phyloP scores from a whole-genome alignment of 2,113 vertebrate species.

The Atrichornis clamosus region DNA sequence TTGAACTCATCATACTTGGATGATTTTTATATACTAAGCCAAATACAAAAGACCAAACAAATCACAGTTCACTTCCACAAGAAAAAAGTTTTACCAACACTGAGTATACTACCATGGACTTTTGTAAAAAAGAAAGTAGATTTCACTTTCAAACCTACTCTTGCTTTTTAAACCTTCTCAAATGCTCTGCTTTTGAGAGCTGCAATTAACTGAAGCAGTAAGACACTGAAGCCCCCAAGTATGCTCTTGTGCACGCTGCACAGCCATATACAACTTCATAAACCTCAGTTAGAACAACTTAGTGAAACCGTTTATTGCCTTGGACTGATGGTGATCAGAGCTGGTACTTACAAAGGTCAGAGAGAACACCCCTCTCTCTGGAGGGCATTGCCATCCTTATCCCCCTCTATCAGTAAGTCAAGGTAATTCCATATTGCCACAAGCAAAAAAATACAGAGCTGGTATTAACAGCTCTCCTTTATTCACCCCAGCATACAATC shows the following conservation, averaged over 20 bases:
- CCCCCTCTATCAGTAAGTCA: background rate
- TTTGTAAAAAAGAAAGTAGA: background rate
- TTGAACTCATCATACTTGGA: background rate
- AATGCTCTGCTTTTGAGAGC: background rate
- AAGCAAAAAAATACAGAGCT: background rate
- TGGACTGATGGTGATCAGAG: background rate
- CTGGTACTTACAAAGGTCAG: rapidly evolving
- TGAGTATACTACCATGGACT: background rate
- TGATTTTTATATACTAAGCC: background rate
- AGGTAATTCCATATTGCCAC: background rate
- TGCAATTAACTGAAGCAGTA: background rate
- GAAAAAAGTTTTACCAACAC: background rate
- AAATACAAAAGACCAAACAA: background rate
- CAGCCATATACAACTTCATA: background rate
- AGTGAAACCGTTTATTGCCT: background rate
- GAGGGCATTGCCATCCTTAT: background rate
- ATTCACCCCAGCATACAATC: background rate
- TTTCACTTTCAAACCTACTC: background rate
- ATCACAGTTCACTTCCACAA: background rate
- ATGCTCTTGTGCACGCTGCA: background rate
- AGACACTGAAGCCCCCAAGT: background rate
- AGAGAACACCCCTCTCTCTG: background rate
- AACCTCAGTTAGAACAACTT: background rate
- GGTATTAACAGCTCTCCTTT: background rate
- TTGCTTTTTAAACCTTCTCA: background rate